Evolutionary conservation across 64 coral and sea anemone genomes (phyloP).

Genomic region (Trachythela sp.): DNA sequence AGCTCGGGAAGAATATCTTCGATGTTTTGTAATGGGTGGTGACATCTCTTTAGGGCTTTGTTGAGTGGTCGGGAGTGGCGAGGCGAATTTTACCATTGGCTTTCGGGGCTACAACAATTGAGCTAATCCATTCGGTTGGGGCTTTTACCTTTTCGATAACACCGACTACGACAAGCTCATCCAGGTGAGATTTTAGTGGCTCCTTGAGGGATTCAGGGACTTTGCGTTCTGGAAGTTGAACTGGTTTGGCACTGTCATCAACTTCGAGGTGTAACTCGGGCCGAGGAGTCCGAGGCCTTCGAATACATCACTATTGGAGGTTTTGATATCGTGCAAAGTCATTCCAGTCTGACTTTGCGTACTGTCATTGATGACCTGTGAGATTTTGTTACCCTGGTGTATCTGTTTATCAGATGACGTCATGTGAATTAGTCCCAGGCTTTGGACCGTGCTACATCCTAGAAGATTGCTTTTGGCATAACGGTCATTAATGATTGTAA

Average conservation of each 20-base stretch:
- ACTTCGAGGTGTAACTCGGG: slow-evolving; percentile 21
- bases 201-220: background rate
- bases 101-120: background rate
- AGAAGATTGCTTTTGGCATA: background rate
- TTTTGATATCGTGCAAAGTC: background rate
- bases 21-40: slow-evolving; percentile 16
- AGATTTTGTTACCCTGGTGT: background rate
- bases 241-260: background rate
- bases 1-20: slow-evolving; percentile 22
- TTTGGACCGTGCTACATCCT: background rate
- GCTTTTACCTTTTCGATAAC: background rate
- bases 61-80: background rate
- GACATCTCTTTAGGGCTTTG: background rate
- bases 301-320: background rate
- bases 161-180: background rate
- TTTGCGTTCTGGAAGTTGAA: background rate
- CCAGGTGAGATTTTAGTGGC: background rate
- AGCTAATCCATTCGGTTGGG: background rate
- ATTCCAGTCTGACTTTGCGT: background rate
- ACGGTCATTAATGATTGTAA: background rate
- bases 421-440: background rate
- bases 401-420: background rate
- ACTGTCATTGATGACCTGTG: background rate
- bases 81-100: background rate
- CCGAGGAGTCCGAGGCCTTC: background rate